These are phyloP conservation scores for Oceanites oceanicus DNA, from an alignment of 2,113 vertebrate genomes.

Conservation along the genomic window DNA sequence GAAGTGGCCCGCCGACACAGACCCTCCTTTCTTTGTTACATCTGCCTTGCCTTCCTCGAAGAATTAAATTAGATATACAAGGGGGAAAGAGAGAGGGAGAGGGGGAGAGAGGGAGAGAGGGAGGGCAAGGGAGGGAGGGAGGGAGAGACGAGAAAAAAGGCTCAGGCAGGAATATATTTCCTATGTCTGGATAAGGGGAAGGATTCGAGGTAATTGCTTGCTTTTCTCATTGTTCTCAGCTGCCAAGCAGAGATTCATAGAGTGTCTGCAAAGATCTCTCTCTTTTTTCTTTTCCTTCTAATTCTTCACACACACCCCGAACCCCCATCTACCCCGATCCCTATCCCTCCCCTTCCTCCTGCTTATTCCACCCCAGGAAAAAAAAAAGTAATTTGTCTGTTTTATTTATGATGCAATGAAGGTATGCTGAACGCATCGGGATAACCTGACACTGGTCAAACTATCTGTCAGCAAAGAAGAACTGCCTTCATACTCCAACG, in stretches of 20 bases:
- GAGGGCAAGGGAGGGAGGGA: slow-evolving; percentile 52
- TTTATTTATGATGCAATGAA: slow-evolving; percentile 99
- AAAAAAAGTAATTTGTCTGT: slow-evolving; percentile 91
- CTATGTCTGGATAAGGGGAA: slow-evolving; percentile 87
- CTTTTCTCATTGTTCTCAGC: slow-evolving; percentile 83
- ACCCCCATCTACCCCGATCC: slow-evolving; percentile 34
- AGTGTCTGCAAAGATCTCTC: slow-evolving; percentile 76
- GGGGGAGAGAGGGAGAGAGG: slow-evolving; percentile 34
- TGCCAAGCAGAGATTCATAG: slow-evolving; percentile 84
- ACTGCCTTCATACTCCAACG: slow-evolving; percentile 92
- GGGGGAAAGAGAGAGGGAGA: slow-evolving; percentile 51
- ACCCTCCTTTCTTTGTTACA: slow-evolving; percentile 88
- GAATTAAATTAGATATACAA: slow-evolving; percentile 93
- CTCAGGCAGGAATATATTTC: slow-evolving; percentile 91
- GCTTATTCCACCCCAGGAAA: slow-evolving; percentile 76
- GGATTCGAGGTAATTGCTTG: slow-evolving; percentile 93
- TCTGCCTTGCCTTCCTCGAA: slow-evolving; percentile 87
- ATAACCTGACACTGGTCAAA: slow-evolving; percentile 95
- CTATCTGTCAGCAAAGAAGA: slow-evolving; percentile 91
- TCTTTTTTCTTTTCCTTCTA: slow-evolving; percentile 70
- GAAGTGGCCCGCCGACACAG: slow-evolving; percentile 83
- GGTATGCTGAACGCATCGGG: slow-evolving; percentile 94
- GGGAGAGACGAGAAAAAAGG: slow-evolving; percentile 58
- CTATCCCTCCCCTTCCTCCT: slow-evolving; percentile 67
- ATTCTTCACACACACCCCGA: slow-evolving; percentile 60